Percentiles rank a stretch among this genome's conserved stretches.
Conservation (phyloP, 2,797 vertebrate species). For the Etheostoma perlongum region DNA sequence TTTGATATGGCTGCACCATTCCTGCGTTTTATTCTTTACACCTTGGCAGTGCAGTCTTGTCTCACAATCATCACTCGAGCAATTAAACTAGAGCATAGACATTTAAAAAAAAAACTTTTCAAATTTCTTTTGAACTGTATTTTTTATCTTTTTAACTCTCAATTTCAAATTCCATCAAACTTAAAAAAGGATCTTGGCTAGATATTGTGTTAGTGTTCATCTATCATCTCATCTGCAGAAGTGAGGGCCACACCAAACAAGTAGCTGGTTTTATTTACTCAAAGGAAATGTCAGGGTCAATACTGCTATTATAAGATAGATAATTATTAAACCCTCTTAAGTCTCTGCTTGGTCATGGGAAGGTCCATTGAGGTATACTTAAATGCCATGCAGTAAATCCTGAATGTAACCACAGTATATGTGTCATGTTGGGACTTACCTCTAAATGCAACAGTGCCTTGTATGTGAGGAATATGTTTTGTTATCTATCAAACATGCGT, state of each 20-base stretch:
- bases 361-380: neutral
- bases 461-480: conserved; percentile 12
- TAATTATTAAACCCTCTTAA: conserved; percentile 45
- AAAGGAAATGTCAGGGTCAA: conserved; percentile 36
- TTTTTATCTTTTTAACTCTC: conserved; percentile 18
- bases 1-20: neutral
- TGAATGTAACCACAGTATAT: neutral
- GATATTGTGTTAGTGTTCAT: neutral
- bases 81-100: conserved; percentile 12
- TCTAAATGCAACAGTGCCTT: conserved; percentile 16
- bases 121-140: conserved; percentile 8
- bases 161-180: conserved; percentile 13
- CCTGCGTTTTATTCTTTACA: conserved; percentile 19
- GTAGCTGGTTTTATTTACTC: conserved; percentile 58
- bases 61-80: conserved; percentile 8
- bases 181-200: conserved; percentile 1
- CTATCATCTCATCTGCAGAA: neutral
- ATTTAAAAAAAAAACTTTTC: neutral
- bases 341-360: conserved; percentile 23
- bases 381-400: conserved; percentile 16
- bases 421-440: conserved; percentile 8
- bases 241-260: conserved; percentile 19
- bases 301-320: conserved; percentile 36
- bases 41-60: conserved; percentile 13
- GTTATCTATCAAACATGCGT: conserved; percentile 10